Conservation (phyloP, 1,140 invertebrate genomes). For the Periplaneta americana region DNA sequence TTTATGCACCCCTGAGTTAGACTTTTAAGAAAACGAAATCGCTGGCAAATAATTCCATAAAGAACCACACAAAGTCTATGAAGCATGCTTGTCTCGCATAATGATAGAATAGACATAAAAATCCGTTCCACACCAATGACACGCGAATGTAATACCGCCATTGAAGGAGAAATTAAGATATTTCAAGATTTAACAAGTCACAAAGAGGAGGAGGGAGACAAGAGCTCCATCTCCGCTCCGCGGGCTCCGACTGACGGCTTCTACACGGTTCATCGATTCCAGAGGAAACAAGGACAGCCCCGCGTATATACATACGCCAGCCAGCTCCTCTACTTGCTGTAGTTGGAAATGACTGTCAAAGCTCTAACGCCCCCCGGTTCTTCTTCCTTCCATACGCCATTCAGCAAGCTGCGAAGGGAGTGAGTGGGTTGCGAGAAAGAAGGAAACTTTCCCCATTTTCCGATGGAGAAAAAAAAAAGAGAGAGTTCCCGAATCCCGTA, state of each 20-base stretch:
- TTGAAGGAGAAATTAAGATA: background rate
- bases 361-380: background rate
- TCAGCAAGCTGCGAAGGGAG: background rate
- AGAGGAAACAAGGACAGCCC: background rate
- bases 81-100: too few relatives aligned
- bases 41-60: too few relatives aligned
- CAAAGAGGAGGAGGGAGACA: background rate
- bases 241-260: background rate
- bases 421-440: too few relatives aligned
- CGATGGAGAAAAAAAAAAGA: background rate
- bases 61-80: too few relatives aligned
- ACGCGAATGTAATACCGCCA: too few relatives aligned
- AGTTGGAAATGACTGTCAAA: conserved; percentile 9
- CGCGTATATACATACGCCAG: background rate
- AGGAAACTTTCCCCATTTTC: conserved; percentile 9
- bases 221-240: background rate
- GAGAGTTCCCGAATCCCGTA: background rate
- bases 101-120: too few relatives aligned
- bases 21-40: too few relatives aligned
- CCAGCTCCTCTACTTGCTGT: background rate
- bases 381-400: background rate
- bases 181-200: background rate
- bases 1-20: too few relatives aligned
- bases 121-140: too few relatives aligned
- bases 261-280: conserved; percentile 1